Evolutionary conservation across 2,113 vertebrate genomes (phyloP), one percentile per base, ranked within the genome.

Genomic region (Fulmarus glacialis): DNA sequence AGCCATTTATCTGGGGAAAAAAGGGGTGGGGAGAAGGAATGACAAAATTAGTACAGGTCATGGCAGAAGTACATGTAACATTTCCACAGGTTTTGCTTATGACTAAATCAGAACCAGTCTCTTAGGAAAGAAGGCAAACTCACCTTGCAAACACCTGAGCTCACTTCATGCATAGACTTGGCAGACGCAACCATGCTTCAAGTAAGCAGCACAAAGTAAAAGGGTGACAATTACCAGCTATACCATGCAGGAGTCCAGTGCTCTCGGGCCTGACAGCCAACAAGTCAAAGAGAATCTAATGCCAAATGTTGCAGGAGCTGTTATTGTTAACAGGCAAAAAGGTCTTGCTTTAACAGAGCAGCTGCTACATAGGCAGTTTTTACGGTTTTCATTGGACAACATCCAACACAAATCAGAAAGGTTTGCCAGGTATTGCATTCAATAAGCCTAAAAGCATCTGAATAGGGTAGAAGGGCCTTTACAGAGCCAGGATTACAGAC

Each of bases 1-100:
- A 99, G 99, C 99, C 99, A 99, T 99, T 99, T 99, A 99, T 99
- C 99, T 99, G 98, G 18, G 72, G 71, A 27, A 74, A 91, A 86
- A 75, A 43, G 27, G 70, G 71, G 30, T 2, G n/a, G 45, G 29
- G 82, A 42, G 67, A 72, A 93, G 75, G 68, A 95, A 93, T 12
- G 81, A 86, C 74, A 98, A 75, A 90, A 91, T 97, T 90, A 97
- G 80, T 82, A 77, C 75, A 88, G 66, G 62, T 92, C 15, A 21
- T 4, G 3, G 50, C 29, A 34, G 48, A 92, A 72, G 43, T 13
- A 38, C 38, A 47, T 5, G 29, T 32, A 77, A 38, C 42, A 47
- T 58, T 82, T 85, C 53, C 74, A 42, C 24, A 72, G 42, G 30
- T 75, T 73, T 92, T 58, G 48, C 52, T 75, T 55, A n/a, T 4